Base-by-base conservation (phyloP, 2,113 vertebrate genomes). In the Phalacrocorax carbo region DNA sequence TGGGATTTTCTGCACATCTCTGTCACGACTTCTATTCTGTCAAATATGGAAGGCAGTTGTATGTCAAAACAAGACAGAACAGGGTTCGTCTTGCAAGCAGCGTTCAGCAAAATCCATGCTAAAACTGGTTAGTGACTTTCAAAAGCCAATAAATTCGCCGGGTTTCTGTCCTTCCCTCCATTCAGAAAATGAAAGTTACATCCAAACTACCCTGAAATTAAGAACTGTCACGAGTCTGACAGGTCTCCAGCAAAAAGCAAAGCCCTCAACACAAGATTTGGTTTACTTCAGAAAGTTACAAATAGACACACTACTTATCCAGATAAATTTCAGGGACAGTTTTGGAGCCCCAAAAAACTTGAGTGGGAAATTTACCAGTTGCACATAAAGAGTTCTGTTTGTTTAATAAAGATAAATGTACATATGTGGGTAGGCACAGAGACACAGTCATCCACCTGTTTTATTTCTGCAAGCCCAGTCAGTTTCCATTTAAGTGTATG, bases 371-470 rank as follows among this genome's bases (percentile, higher is more conserved):
- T 54, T 2, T 16, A 72, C 27, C 46, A 3, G 25, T 51, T 69
- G 65, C 38, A 19, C 18, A 30, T 0, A 0, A 42, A 69, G 52
- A 72, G 9, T 52, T 32, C 3, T 5, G 1, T 32, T 64, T 52
- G 54, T 87, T 93, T 77, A 73, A 77, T 2, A 9, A 40, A 88
- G 29, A 65, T 2, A 13, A 18, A 77, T 7, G 69, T 25, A 38
- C 46, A 20, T 34, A 38, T 40, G 66, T 54, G 76, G 65, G 75
- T 18, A 48, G 1, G 1, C 7, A 3, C 42, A 65, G 48, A 61
- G 54, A 49, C 51, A 72, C 58, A 10, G 12, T 52, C 82, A 68
- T 46, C 62, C 42, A 92, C 91, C 91, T 62, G 86, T 13, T 83
- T 6, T 10, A 48, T 46, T 71, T 75, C 65, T 57, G 88, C 48